Percentiles rank a stretch among this genome's conserved stretches.
Evolutionary conservation across 2,888 invertebrate genomes (phyloP).

Genomic region (Alviniconcha strummeri): DNA sequence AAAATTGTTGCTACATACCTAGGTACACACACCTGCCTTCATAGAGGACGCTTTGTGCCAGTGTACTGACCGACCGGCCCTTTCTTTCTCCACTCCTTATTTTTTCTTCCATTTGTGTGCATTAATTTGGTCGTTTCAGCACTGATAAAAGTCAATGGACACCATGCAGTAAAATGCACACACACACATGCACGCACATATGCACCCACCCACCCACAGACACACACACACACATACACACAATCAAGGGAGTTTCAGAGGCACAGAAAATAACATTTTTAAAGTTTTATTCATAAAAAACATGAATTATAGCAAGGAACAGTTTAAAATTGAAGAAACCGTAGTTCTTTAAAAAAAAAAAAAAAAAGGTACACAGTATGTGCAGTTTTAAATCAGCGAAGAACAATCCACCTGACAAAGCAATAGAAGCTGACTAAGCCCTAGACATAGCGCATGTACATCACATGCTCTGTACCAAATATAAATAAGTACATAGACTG

Average conservation of each 20-base stretch:
- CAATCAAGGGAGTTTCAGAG: neutral
- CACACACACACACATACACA: slow-evolving; percentile 12
- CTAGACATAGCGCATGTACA: too few species aligned
- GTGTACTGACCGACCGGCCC: too few species aligned
- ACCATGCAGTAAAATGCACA: neutral
- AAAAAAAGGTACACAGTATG: neutral
- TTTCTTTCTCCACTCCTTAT: too few species aligned
- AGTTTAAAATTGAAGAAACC: slow-evolving; percentile 36
- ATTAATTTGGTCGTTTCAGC: neutral
- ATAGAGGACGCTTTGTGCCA: neutral
- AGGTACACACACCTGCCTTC: neutral
- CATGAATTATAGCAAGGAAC: slow-evolving; percentile 43
- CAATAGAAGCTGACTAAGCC: too few species aligned
- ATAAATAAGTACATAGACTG: too few species aligned
- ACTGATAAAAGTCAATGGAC: neutral
- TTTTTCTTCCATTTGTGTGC: neutral
- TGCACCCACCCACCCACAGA: slow-evolving; percentile 4
- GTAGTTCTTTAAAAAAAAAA: slow-evolving; percentile 22
- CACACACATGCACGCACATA: neutral
- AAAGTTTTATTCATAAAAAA: slow-evolving; percentile 44
- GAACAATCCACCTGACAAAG: too few species aligned
- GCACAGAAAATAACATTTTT: slow-evolving; percentile 34
- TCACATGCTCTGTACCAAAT: too few species aligned
- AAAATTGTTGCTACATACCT: neutral
- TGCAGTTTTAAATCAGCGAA: too few species aligned